Percentiles rank a stretch among this genome's conserved stretches.
Evolutionary conservation across 1,140 invertebrate species (phyloP).

Genomic region (Drosophila lowei): DNA sequence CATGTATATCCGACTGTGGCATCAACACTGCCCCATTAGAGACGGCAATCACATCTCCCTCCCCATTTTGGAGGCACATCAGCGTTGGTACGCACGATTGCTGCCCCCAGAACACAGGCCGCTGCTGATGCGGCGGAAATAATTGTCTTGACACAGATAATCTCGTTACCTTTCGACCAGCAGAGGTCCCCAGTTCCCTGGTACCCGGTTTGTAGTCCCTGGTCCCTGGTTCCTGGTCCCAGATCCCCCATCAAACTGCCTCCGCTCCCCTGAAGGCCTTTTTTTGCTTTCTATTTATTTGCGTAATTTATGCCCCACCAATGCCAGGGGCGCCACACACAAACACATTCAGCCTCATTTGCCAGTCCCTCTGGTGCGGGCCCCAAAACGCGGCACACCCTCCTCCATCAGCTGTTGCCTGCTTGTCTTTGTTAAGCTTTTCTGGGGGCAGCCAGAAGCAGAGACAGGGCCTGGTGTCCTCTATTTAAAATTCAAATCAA

Average conservation of each 20-base stretch:
- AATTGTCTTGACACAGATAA: conserved; percentile 83
- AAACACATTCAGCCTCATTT: conserved; percentile 37
- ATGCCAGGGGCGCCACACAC: conserved; percentile 41
- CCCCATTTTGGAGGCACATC: conserved; percentile 3
- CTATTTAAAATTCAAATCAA: conserved; percentile 82
- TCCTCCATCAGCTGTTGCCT: conserved; percentile 42
- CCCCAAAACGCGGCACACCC: no score
- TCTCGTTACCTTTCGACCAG: conserved; percentile 76
- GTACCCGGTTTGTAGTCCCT: no score
- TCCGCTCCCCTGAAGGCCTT: background rate
- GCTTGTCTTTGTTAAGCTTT: conserved; percentile 66
- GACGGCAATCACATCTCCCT: background rate
- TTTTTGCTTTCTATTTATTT: conserved; percentile 76
- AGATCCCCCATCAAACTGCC: background rate
- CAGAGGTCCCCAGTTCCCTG: conserved; percentile 6
- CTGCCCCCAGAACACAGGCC: conserved; percentile 38
- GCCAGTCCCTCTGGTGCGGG: conserved; percentile 19
- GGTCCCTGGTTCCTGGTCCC: background rate
- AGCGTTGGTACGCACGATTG: conserved; percentile 60
- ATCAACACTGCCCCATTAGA: conserved; percentile 44
- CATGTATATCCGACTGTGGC: conserved; percentile 72
- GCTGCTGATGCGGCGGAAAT: conserved; percentile 80
- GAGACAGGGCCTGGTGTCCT: background rate
- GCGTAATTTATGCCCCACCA: conserved; percentile 77
- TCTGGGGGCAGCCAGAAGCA: conserved; percentile 11